A percentile compares a stretch with the other conserved stretches of the same genome.
Evolutionary conservation across 2,888 invertebrate species (phyloP).

Genomic region (Schizaphis graminum): DNA sequence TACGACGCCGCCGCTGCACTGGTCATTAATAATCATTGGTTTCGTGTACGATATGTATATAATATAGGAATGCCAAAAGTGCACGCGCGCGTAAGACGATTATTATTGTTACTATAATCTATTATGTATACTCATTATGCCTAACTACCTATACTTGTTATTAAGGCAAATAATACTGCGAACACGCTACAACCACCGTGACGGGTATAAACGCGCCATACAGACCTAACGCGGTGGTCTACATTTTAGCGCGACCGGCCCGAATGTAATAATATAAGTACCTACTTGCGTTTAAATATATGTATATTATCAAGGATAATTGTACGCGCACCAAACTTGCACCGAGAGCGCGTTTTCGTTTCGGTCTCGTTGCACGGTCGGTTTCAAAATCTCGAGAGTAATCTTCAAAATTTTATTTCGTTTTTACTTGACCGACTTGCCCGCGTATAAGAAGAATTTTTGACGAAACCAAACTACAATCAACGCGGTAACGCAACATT

Average conservation of each 20-base stretch:
- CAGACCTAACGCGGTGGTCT: neutral
- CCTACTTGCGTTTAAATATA: neutral
- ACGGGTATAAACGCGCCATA: neutral
- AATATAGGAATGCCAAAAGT: neutral
- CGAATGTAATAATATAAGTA: neutral
- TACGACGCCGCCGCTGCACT: neutral
- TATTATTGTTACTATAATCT: neutral
- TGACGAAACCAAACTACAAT: neutral
- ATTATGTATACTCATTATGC: neutral
- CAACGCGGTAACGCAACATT: neutral
- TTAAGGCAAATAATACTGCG: neutral
- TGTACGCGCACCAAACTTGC: neutral
- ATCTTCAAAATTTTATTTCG: constrained; percentile 14
- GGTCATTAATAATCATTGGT: neutral
- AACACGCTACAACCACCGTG: neutral
- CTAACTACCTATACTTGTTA: neutral
- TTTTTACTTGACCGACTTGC: neutral
- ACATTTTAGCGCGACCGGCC: neutral
- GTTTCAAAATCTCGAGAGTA: constrained; percentile 27
- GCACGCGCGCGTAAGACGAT: neutral
- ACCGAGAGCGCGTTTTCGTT: neutral
- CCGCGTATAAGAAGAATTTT: neutral
- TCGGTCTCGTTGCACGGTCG: constrained; percentile 37
- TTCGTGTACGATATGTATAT: neutral
- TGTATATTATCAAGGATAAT: neutral